Percentiles rank a stretch among this genome's conserved stretches.
These are phyloP conservation scores for Danio tinwini DNA, from an alignment of 2,797 vertebrate genomes.

Conservation along the genomic window DNA sequence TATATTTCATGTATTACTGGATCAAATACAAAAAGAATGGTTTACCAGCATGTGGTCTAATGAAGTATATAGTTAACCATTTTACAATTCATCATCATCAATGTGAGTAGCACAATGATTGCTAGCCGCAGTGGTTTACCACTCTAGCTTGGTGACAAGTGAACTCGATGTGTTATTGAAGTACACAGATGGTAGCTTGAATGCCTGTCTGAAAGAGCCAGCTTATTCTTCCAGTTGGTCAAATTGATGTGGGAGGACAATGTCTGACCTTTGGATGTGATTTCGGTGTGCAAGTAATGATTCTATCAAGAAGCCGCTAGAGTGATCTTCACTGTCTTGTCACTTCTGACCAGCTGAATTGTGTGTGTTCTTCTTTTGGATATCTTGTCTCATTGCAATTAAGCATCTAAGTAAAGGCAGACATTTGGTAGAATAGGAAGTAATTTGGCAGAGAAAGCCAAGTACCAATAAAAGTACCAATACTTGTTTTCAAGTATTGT, in stretches of 20 bases:
- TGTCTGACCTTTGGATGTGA: constrained; percentile 18
- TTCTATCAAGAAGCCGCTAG: neutral
- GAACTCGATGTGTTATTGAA: neutral
- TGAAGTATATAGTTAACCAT: neutral
- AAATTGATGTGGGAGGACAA: neutral
- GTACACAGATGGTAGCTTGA: neutral
- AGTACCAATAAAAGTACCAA: too few species aligned
- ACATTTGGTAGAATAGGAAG: neutral
- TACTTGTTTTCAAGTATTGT: too few species aligned
- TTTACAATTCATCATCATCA: neutral
- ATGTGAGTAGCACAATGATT: neutral
- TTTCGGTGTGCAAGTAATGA: constrained; percentile 6
- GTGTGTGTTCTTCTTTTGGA: constrained; percentile 6
- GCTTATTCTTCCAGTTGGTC: constrained; percentile 10
- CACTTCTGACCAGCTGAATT: constrained; percentile 26
- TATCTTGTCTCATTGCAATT: neutral
- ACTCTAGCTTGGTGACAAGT: neutral
- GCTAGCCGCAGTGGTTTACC: neutral
- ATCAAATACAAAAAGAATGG: too few species aligned
- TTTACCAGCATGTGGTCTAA: neutral
- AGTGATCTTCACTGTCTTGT: constrained; percentile 13
- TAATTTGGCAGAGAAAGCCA: neutral
- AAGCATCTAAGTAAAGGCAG: constrained; percentile 6
- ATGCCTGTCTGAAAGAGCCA: neutral
- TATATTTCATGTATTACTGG: too few species aligned